phyloP scores from a whole-genome alignment of 2,797 vertebrate genomes.

The Potorous gilbertii region DNA sequence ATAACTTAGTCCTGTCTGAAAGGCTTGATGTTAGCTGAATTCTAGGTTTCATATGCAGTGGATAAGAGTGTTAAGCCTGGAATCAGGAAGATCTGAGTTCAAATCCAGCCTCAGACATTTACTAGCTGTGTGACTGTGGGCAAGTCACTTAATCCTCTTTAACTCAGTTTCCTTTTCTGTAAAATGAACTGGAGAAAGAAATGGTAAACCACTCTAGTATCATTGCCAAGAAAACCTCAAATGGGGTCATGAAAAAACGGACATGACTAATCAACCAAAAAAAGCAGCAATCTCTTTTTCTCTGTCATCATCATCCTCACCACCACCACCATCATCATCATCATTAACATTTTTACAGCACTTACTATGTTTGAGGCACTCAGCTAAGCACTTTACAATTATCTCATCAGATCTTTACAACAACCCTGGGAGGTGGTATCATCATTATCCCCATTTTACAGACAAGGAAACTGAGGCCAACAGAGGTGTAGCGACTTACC shows the following conservation, averaged over 20 bases:
- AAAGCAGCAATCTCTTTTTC: neutral
- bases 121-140: neutral
- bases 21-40: neutral
- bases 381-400: neutral
- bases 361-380: neutral
- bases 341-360: neutral
- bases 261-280: neutral
- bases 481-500: neutral
- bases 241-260: neutral
- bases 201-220: neutral
- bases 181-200: neutral
- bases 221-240: neutral
- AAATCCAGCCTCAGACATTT: neutral
- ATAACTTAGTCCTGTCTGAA: neutral
- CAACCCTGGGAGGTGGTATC: neutral
- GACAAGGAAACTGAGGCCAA: neutral
- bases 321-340: neutral
- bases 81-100: neutral
- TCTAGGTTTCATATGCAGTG: neutral
- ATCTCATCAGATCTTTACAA: neutral
- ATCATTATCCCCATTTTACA: neutral
- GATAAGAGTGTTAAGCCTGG: neutral
- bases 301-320: neutral
- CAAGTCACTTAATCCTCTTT: neutral
- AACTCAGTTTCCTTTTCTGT: neutral